Conservation (phyloP, 2,888 invertebrate genomes). For the Linnaemya tessellans region DNA sequence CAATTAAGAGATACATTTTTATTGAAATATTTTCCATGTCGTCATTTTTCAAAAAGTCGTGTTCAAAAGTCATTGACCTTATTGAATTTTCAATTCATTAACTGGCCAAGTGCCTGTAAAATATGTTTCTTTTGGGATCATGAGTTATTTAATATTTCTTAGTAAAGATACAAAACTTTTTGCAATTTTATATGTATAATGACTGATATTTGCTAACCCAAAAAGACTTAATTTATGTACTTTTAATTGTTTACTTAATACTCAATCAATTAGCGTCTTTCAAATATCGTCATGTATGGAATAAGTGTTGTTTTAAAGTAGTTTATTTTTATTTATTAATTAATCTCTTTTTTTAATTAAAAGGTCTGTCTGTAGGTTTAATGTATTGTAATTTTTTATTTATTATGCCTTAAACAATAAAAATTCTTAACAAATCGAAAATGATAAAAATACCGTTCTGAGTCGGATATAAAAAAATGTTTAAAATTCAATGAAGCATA, state of each 20-base stretch:
- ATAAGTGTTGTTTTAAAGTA: background rate
- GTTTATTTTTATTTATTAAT: background rate
- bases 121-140: background rate
- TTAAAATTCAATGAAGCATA: no score
- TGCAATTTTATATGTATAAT: background rate
- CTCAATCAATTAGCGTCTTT: background rate
- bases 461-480: background rate
- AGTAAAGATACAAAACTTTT: background rate
- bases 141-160: constrained; percentile 9
- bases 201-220: background rate
- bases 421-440: background rate
- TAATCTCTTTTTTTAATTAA: constrained; percentile 3
- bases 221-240: background rate
- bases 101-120: background rate
- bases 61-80: constrained; percentile 3
- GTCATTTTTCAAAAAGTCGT: constrained; percentile 12
- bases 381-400: background rate
- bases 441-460: no score
- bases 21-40: background rate
- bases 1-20: constrained; percentile 14
- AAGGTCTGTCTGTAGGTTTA: constrained; percentile 15
- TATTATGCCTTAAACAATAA: background rate
- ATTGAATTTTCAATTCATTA: background rate
- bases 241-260: constrained; percentile 6
- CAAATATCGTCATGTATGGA: background rate